These are phyloP conservation scores for Lysiphlebus fabarum DNA, from an alignment of 1,140 invertebrate genomes.

Conservation along the genomic window DNA sequence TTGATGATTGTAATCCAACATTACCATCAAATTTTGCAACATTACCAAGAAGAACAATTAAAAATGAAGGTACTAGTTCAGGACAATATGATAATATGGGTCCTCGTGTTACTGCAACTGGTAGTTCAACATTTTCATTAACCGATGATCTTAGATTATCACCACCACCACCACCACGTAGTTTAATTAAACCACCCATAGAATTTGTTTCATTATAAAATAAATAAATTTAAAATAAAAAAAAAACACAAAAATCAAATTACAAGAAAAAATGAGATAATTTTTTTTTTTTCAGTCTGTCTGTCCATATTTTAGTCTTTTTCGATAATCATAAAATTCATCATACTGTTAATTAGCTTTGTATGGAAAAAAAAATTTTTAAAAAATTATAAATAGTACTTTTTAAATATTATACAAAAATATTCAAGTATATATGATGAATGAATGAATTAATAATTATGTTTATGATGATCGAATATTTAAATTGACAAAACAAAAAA, in stretches of 20 bases:
- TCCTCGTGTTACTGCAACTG: slow-evolving; percentile 79
- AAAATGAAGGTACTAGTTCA: slow-evolving; percentile 41
- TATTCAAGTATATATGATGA: too few relatives aligned
- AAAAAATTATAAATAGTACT: too few relatives aligned
- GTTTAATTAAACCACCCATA: slow-evolving; percentile 56
- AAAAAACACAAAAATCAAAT: neutral
- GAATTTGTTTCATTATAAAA: slow-evolving; percentile 51
- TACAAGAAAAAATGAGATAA: neutral
- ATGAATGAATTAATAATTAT: too few relatives aligned
- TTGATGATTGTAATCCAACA: slow-evolving; percentile 31
- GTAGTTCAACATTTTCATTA: slow-evolving; percentile 75
- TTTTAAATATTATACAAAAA: too few relatives aligned
- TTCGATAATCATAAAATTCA: too few relatives aligned
- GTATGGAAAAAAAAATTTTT: too few relatives aligned
- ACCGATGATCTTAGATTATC: slow-evolving; percentile 60
- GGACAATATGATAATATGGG: slow-evolving; percentile 84
- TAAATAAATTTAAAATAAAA: slow-evolving; percentile 1
- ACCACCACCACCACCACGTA: slow-evolving; percentile 54
- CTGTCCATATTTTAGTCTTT: too few relatives aligned
- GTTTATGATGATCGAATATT: too few relatives aligned
- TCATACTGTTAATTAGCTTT: too few relatives aligned
- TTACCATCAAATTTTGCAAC: slow-evolving; percentile 56
- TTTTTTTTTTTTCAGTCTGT: slow-evolving; percentile 2
- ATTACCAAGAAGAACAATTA: slow-evolving; percentile 56
- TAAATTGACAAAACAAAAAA: too few relatives aligned